phyloP scores from a whole-genome alignment of 2,113 vertebrate genomes.

The Myotis yumanensis region DNA sequence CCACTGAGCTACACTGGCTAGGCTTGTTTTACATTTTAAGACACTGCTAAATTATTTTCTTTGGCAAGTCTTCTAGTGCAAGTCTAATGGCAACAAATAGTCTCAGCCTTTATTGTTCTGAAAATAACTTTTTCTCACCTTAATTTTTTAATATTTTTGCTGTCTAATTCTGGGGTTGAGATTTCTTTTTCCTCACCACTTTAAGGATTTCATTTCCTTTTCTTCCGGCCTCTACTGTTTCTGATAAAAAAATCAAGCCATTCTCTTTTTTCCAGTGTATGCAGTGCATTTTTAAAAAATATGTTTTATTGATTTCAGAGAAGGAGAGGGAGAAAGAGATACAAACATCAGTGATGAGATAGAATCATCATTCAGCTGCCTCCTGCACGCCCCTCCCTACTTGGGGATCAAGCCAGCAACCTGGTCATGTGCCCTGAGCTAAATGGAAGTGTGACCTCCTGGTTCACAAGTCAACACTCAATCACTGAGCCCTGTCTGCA shows the following conservation, averaged over 20 bases:
- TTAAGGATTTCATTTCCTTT: conserved; percentile 13
- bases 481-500: too few relatives aligned
- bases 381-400: too few relatives aligned
- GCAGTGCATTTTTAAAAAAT: neutral
- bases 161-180: conserved; percentile 27
- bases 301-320: too few relatives aligned
- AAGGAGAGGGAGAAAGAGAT: neutral
- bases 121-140: conserved; percentile 11
- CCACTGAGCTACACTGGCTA: too few relatives aligned
- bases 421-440: too few relatives aligned
- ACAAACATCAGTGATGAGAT: too few relatives aligned
- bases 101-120: neutral
- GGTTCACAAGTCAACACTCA: too few relatives aligned
- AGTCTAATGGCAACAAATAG: neutral
- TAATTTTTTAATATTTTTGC: conserved; percentile 54
- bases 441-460: too few relatives aligned
- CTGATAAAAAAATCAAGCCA: conserved; percentile 19
- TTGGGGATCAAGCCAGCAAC: too few relatives aligned
- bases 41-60: conserved; percentile 23
- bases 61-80: neutral
- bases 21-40: conserved; percentile 26
- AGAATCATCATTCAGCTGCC: too few relatives aligned
- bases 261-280: conserved; percentile 29
- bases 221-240: conserved; percentile 9
- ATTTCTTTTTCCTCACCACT: neutral